Base-by-base conservation (phyloP, 2,888 invertebrate species). In the Pristionchus exspectatus region DNA sequence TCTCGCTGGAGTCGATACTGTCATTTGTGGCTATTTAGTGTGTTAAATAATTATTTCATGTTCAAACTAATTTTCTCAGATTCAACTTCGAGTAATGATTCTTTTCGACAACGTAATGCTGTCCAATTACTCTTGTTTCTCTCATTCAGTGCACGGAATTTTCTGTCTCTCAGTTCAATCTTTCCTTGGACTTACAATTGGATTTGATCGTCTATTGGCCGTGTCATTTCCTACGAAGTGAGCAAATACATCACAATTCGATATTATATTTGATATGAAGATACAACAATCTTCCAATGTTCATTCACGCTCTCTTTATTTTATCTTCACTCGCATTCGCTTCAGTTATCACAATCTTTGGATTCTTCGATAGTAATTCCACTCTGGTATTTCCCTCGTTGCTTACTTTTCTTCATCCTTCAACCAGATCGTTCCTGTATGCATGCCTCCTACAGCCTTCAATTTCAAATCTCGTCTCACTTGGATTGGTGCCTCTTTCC, bases 371-470 rank as follows among this genome's bases (percentile, higher is more conserved):
- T 56, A 66, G 87, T 30, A 85, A 84, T 85, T 90, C 90, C 88
- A 50, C 18, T 21, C 54, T 84, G 66, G 44, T 50, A n/a, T 9
- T 7, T 7, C 54, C 9, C 54, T 54, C 33, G 2, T 2, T 27
- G 21, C n/a, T 16, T 27, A 9, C 24, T 5, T 54, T n/a, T 77
- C 50, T 27, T 50, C 83, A 21, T 38, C 38, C 18, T 38, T 77
- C 77, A 12, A 24, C 18, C 50, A 87, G 87, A 66, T 86, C 4
- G 88, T 92, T 12, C 90, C 90, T 0, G 90, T 92, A 0, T 92
- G 92, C 44, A 88, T 92, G 54, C 92, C 92, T 50, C 92, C 92
- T 3, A 92, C 91, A 24, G 92, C 92, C 16, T 92, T 91, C 89
- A 91, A 88, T 54, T 81, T 85, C n/a, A 83, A 38, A 30, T 91